A percentile compares a stretch with the other conserved stretches of the same genome.
These are phyloP conservation scores for Brachyalestes nurse DNA, from an alignment of 2,797 vertebrate species.

Conservation along the genomic window DNA sequence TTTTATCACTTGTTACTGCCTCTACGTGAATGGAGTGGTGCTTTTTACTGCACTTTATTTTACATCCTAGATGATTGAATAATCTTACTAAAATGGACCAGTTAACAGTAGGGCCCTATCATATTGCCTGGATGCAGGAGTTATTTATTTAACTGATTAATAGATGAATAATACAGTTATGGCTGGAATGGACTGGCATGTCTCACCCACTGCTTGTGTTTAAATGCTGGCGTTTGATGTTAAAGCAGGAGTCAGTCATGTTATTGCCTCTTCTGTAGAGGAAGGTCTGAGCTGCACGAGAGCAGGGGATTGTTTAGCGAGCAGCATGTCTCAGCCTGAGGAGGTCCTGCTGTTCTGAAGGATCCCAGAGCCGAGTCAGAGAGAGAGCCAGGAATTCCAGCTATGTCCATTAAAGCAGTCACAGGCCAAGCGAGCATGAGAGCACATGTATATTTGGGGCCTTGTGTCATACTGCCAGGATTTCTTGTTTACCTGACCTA, in stretches of 20 bases:
- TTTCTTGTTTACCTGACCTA: constrained; percentile 10
- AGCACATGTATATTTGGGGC: constrained; percentile 29
- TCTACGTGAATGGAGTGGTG: background rate
- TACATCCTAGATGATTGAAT: background rate
- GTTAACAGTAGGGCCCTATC: background rate
- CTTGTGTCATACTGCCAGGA: constrained; percentile 2
- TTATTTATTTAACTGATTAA: background rate
- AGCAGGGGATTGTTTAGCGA: constrained; percentile 26
- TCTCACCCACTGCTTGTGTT: constrained; percentile 6
- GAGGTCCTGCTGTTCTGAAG: constrained; percentile 39
- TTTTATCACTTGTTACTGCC: constrained; percentile 19
- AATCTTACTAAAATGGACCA: background rate
- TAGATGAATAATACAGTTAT: constrained; percentile 3
- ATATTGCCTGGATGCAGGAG: background rate
- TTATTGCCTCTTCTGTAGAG: background rate
- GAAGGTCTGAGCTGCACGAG: constrained; percentile 23
- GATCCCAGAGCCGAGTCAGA: constrained; percentile 38
- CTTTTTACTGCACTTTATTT: background rate
- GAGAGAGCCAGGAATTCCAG: constrained; percentile 61
- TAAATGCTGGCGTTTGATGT: background rate
- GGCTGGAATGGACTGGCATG: background rate
- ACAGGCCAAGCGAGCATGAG: constrained; percentile 11
- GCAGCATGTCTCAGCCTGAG: constrained; percentile 53
- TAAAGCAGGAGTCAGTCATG: constrained; percentile 15
- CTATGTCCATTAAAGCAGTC: constrained; percentile 58